Percentiles rank a stretch among this genome's conserved stretches.
phyloP scores from a whole-genome alignment of 2,113 vertebrate species.

The Equus przewalskii region DNA sequence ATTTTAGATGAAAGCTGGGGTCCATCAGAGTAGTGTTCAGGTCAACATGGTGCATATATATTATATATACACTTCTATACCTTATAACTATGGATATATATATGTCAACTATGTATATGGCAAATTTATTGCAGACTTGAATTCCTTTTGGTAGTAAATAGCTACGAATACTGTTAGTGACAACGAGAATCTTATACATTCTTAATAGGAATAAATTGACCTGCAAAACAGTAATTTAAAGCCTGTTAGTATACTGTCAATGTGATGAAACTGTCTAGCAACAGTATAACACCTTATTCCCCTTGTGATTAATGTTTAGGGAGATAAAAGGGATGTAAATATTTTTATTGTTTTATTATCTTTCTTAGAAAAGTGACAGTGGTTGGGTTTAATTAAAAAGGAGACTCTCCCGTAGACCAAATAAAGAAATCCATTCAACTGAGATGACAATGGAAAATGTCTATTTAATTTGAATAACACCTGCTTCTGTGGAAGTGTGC shows the following conservation, averaged over 20 bases:
- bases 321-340: constrained; percentile 59
- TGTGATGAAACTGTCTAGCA: constrained; percentile 58
- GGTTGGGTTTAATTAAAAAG: constrained; percentile 69
- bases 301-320: constrained; percentile 48
- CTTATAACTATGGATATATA: not conserved
- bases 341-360: constrained; percentile 65
- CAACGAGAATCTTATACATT: constrained; percentile 1
- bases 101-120: not conserved
- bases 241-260: not conserved
- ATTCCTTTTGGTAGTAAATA: constrained; percentile 64
- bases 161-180: constrained; percentile 32
- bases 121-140: constrained; percentile 49
- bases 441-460: constrained; percentile 41
- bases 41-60: not conserved
- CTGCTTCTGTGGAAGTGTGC: constrained; percentile 28
- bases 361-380: constrained; percentile 61
- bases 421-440: constrained; percentile 48
- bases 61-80: not conserved
- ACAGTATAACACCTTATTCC: constrained; percentile 31
- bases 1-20: constrained; percentile 61
- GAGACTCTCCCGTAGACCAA: constrained; percentile 40
- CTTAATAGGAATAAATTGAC: constrained; percentile 58
- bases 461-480: constrained; percentile 52
- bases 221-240: constrained; percentile 52
- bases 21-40: not conserved